Conservation (phyloP, 1,140 invertebrate species). For the Brachionus sp. region DNA sequence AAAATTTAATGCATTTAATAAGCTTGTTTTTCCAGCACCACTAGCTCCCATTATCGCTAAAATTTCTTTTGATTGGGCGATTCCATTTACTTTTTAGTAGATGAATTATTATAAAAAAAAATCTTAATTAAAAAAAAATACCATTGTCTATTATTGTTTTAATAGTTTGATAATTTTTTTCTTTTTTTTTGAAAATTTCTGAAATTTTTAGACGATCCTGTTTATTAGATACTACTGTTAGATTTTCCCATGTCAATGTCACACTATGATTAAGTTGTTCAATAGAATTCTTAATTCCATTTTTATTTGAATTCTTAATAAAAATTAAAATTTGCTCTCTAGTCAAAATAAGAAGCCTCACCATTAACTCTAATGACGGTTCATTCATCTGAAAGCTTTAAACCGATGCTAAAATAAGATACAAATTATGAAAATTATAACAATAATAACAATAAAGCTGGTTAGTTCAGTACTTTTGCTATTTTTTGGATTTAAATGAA, state of each 20-base stretch:
- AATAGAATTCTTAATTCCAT: not conserved
- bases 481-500: not conserved
- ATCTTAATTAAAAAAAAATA: not conserved
- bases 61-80: slow-evolving; percentile 80
- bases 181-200: not conserved
- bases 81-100: slow-evolving; percentile 67
- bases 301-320: not conserved
- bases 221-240: not conserved
- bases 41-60: slow-evolving; percentile 83
- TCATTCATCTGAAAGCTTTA: not conserved
- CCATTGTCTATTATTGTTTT: slow-evolving; percentile 25
- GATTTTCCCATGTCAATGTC: not conserved
- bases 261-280: not conserved
- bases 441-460: not conserved
- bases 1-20: slow-evolving; percentile 83
- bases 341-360: not conserved
- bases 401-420: not conserved
- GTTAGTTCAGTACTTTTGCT: not conserved
- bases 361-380: not conserved
- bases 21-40: slow-evolving; percentile 78
- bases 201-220: not conserved
- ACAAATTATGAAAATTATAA: not conserved
- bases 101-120: not conserved
- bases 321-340: not conserved
- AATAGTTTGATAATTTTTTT: not conserved